These are phyloP conservation scores for Thripadectes ignobilis DNA, from an alignment of 2,797 vertebrate genomes.

Conservation along the genomic window DNA sequence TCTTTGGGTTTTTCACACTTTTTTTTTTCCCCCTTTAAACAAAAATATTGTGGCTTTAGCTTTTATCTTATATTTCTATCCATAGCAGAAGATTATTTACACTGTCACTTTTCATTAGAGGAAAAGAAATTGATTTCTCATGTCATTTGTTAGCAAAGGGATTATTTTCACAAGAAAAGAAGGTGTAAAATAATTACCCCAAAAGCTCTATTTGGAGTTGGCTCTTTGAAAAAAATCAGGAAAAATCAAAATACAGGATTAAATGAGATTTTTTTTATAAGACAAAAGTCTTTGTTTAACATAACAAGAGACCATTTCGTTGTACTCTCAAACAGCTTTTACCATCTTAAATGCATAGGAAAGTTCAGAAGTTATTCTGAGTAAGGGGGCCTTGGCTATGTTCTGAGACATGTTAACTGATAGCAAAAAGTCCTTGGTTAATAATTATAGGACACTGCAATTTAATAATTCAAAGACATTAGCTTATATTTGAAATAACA, in stretches of 20 bases:
- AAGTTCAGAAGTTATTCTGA: background rate
- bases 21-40: background rate
- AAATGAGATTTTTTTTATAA: constrained; percentile 19
- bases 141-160: constrained; percentile 48
- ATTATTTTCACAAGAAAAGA: constrained; percentile 30
- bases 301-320: background rate
- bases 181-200: fast-evolving
- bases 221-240: constrained; percentile 13
- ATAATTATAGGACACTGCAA: background rate
- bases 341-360: background rate
- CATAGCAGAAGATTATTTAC: background rate
- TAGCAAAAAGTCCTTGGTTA: background rate
- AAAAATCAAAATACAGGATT: constrained; percentile 27
- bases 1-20: background rate
- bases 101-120: constrained; percentile 12
- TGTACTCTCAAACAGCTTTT: background rate
- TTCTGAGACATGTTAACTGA: background rate
- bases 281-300: background rate
- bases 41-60: background rate
- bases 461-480: background rate
- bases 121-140: constrained; percentile 47
- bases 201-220: constrained; percentile 15
- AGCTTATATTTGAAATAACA: background rate
- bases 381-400: background rate
- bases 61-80: background rate